Evolutionary conservation across 2,888 invertebrate species (phyloP).

Genomic region (Isotomurus palustris): DNA sequence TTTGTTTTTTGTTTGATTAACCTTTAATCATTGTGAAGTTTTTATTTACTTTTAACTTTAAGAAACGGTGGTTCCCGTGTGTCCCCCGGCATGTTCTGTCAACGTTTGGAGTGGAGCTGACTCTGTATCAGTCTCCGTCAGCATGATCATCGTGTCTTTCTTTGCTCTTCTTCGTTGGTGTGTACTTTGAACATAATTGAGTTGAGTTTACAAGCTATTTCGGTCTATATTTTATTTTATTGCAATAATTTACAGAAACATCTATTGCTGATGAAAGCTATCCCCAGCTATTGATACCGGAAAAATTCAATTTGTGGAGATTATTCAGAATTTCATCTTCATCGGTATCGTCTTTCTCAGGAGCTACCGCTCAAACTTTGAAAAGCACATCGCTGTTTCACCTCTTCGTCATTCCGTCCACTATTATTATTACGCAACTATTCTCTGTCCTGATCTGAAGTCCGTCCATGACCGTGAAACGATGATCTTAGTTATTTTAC

Average conservation of each 20-base stretch:
- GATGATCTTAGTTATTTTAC: too few relatives aligned
- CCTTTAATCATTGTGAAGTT: background rate
- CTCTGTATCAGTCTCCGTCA: slow-evolving; percentile 36
- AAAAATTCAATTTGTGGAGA: slow-evolving; percentile 18
- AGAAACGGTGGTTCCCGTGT: slow-evolving; percentile 87
- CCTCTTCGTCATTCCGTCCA: too few relatives aligned
- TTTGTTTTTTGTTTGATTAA: background rate
- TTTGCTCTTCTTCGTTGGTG: slow-evolving; percentile 38
- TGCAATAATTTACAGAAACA: slow-evolving; percentile 25
- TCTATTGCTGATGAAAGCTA: slow-evolving; percentile 34
- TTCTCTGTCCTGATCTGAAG: too few relatives aligned
- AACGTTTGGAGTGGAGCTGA: slow-evolving; percentile 58
- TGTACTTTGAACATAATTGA: slow-evolving; percentile 8
- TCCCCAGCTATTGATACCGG: slow-evolving; percentile 23
- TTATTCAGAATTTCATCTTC: slow-evolving; percentile 8
- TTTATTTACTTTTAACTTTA: slow-evolving; percentile 48
- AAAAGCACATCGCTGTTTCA: too few relatives aligned
- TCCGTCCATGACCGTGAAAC: too few relatives aligned
- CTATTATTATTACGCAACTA: too few relatives aligned
- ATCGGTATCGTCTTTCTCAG: background rate
- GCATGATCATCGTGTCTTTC: slow-evolving; percentile 39
- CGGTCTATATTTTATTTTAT: background rate
- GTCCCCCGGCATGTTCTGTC: slow-evolving; percentile 84
- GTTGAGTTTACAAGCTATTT: background rate
- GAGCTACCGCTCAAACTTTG: background rate